These are phyloP conservation scores for Calosoma granatense DNA, from an alignment of 1,140 invertebrate species.

Conservation along the genomic window DNA sequence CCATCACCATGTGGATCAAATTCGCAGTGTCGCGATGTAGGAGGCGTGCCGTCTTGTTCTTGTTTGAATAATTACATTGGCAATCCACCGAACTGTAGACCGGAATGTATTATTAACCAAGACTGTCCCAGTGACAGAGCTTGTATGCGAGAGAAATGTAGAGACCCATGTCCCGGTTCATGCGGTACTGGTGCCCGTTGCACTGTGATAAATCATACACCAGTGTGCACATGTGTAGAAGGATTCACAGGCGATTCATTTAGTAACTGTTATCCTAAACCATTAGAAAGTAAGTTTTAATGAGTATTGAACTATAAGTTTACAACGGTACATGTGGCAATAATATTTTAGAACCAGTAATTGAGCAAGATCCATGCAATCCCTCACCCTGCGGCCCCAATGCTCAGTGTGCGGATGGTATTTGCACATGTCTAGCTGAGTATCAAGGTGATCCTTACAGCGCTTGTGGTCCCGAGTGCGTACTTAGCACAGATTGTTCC, in stretches of 20 bases:
- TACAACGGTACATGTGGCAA: no score
- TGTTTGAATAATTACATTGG: conserved; percentile 53
- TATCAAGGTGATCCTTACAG: conserved; percentile 56
- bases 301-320: conserved; percentile 3
- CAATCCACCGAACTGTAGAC: conserved; percentile 54
- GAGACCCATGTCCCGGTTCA: conserved; percentile 54
- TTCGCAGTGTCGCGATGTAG: conserved; percentile 48
- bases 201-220: conserved; percentile 52
- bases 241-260: conserved; percentile 61
- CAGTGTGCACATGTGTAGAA: conserved; percentile 51
- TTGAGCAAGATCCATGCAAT: conserved; percentile 43
- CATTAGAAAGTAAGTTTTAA: conserved; percentile 37
- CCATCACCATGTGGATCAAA: conserved; percentile 57
- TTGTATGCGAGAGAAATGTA: conserved; percentile 56
- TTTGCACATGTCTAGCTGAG: conserved; percentile 54
- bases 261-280: conserved; percentile 40
- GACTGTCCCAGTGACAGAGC: conserved; percentile 52
- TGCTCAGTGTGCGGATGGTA: conserved; percentile 43
- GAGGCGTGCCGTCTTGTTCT: conserved; percentile 49
- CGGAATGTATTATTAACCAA: conserved; percentile 55
- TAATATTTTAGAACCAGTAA: conserved; percentile 16
- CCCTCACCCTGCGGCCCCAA: conserved; percentile 51
- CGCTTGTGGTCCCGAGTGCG: conserved; percentile 61
- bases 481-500: conserved; percentile 54
- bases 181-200: conserved; percentile 54